Evolutionary conservation across 2,113 vertebrate genomes (phyloP).

Genomic region (Neogale vison): DNA sequence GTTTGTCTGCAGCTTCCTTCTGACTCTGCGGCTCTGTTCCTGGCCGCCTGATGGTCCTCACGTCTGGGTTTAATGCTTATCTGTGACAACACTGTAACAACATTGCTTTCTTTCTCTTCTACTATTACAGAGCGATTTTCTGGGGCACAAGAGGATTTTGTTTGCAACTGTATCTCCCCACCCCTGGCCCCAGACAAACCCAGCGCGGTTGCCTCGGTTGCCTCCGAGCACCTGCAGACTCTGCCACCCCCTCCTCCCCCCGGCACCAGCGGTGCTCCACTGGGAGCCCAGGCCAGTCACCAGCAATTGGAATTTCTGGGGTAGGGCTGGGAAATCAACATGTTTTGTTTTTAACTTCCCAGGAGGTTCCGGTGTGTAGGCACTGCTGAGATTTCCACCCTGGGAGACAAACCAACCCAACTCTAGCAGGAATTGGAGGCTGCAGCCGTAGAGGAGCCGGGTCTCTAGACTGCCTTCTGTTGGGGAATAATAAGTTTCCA

Average conservation of each 20-base stretch:
- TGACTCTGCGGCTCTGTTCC: background rate
- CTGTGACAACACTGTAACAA: background rate
- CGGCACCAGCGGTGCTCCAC: background rate
- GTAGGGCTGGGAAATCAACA: background rate
- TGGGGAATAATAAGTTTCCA: background rate
- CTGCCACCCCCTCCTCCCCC: accelerated
- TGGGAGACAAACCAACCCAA: background rate
- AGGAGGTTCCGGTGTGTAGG: background rate
- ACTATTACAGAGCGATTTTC: background rate
- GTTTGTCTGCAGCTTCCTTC: background rate
- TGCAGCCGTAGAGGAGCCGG: background rate
- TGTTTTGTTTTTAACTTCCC: background rate
- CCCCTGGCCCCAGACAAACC: background rate
- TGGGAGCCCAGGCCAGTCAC: background rate
- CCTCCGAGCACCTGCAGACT: background rate
- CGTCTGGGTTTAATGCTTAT: background rate
- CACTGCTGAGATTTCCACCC: background rate
- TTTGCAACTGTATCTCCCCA: background rate
- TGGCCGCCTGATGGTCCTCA: background rate
- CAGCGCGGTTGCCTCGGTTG: too few relatives aligned
- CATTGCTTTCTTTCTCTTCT: background rate
- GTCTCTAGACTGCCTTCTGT: background rate
- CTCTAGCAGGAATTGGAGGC: background rate
- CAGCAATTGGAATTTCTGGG: background rate
- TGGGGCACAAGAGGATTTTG: background rate